Base-by-base conservation (phyloP, 2,888 invertebrate species). In the Magallana nippona region DNA sequence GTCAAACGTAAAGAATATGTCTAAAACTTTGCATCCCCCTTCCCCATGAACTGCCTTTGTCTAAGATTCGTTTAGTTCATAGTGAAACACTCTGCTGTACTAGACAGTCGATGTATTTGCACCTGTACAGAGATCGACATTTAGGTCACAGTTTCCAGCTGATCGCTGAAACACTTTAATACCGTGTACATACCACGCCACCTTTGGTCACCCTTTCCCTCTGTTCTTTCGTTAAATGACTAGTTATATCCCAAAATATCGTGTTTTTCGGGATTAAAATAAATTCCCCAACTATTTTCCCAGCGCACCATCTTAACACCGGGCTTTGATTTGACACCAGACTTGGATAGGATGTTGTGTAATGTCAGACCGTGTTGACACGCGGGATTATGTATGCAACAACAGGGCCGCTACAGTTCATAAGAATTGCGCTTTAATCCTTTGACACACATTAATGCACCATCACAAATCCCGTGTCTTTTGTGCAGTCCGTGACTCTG, bases 401-500 rank as follows among this genome's bases (percentile, higher is more conserved):
- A 32, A 71, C 63, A 71, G 63, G 63, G 63, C 63, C 22, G 63
- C 19, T 71, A 22, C 10, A 27, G 63, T 71, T 71, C 63, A 71
- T 71, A 71, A 71, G 32, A 71, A 71, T 27, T 15, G 13, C 27
- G 22, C 15, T 27, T 22, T 71, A 71, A 71, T 71, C 63, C 63
- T 22, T 32, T 71, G 63, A 71, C 27, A 71, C 27, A 71, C 63
- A 71, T 71, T 71, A 71, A 71, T 71, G 63, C 63, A 71, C 63
- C 63, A 19, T 71, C 63, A 71, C 22, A 27, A 71, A 71, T 71
- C 63, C 22, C 63, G 11, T 32, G 63, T 32, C 63, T 27, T 71
- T 22, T 71, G 22, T 32, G 63, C 63, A 71, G 63, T 13, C 32
- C 27, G 32, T 71, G 5, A 71, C 27, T 13, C 32, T 15, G 32